phyloP scores from a whole-genome alignment of 2,113 vertebrate species.

The Lates calcarifer region DNA sequence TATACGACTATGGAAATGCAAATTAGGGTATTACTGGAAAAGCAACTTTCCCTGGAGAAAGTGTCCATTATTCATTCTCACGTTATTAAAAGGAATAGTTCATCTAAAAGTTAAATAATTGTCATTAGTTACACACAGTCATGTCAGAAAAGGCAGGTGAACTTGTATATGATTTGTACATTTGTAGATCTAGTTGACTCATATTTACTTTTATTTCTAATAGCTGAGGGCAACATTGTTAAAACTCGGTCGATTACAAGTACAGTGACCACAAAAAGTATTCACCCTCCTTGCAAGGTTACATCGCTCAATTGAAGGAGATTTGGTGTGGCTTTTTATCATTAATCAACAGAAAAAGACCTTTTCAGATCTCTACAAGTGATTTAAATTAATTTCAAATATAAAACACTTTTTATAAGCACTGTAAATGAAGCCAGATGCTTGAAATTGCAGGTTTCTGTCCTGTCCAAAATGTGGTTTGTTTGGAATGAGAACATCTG shows the following conservation, averaged over 20 bases:
- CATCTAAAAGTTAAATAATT: not conserved
- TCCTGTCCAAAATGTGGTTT: not conserved
- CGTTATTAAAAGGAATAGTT: slow-evolving; percentile 21
- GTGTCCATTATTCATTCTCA: slow-evolving; percentile 11
- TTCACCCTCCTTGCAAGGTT: not conserved
- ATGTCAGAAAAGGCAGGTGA: not conserved
- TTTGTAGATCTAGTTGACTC: not conserved
- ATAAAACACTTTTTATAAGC: not conserved
- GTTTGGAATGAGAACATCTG: not conserved
- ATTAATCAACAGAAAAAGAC: not conserved
- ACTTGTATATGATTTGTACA: not conserved
- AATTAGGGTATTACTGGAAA: slow-evolving; percentile 25
- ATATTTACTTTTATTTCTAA: not conserved
- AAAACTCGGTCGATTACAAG: not conserved
- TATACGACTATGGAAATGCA: slow-evolving; percentile 22
- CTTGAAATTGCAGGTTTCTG: not conserved
- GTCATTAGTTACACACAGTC: not conserved
- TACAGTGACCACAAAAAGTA: not conserved
- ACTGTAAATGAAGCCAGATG: not conserved
- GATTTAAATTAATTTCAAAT: not conserved
- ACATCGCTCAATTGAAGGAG: not conserved
- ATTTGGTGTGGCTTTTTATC: slow-evolving; percentile 7
- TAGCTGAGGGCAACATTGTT: not conserved
- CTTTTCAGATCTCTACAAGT: not conserved
- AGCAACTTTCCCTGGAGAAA: slow-evolving; percentile 10